These are phyloP conservation scores for Temnothorax curvispinosus DNA, from an alignment of 1,140 invertebrate genomes.

Conservation along the genomic window DNA sequence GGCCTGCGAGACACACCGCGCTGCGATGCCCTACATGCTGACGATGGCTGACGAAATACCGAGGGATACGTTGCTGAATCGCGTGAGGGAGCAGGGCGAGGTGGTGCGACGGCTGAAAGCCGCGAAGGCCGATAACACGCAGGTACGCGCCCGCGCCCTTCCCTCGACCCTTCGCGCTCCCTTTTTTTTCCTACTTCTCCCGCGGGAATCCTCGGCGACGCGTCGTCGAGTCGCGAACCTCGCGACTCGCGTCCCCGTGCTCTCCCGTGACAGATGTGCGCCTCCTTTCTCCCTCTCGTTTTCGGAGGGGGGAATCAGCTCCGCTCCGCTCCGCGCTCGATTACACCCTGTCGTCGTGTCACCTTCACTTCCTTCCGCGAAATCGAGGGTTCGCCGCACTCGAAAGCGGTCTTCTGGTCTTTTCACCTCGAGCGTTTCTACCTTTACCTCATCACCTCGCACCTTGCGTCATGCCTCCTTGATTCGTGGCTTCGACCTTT, in stretches of 20 bases:
- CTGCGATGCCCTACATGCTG: constrained; percentile 37
- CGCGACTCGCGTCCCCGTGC: too few species aligned
- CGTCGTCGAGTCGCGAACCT: too few species aligned
- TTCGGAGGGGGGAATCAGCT: background rate
- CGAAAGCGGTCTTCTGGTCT: background rate
- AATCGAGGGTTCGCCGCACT: background rate
- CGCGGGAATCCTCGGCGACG: background rate
- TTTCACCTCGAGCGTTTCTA: background rate
- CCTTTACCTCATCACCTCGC: background rate
- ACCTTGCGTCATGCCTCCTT: background rate
- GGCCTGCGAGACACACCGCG: background rate
- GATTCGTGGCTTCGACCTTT: background rate
- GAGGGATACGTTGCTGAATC: constrained; percentile 87
- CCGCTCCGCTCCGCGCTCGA: background rate
- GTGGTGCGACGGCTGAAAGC: constrained; percentile 93
- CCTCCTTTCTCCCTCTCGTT: constrained; percentile 3
- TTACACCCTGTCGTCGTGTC: background rate
- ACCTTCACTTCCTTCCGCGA: constrained; percentile 15
- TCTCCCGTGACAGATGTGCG: background rate
- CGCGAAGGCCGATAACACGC: constrained; percentile 90
- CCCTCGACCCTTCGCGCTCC: background rate
- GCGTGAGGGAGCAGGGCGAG: constrained; percentile 93
- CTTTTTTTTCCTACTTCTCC: background rate
- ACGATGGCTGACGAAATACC: constrained; percentile 82
- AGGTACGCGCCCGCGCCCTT: constrained; percentile 85